Percentiles rank a stretch among this genome's conserved stretches.
Conservation (phyloP, 2,113 vertebrate species). For the Phaethon lepturus region DNA sequence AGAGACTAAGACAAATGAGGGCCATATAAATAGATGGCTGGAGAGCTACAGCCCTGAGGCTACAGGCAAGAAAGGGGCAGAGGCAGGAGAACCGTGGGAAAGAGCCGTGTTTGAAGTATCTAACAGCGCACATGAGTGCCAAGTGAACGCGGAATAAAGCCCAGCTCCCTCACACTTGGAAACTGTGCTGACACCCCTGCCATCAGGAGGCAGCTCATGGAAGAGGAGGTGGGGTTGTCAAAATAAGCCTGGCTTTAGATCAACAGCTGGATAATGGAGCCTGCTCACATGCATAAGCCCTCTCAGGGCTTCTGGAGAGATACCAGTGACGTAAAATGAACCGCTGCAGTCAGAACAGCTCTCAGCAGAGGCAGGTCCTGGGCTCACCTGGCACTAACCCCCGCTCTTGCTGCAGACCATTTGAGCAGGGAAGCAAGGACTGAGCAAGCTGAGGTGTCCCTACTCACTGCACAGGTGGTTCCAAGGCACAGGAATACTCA, state of each 20-base stretch:
- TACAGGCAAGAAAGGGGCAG: conserved; percentile 24
- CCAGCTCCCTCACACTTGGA: neutral
- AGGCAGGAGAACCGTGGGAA: conserved; percentile 45
- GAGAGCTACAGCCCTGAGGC: conserved; percentile 34
- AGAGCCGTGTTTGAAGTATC: conserved; percentile 1
- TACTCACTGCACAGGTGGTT: neutral
- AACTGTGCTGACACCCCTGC: neutral
- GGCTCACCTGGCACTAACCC: neutral
- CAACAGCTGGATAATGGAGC: neutral
- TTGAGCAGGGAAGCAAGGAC: neutral
- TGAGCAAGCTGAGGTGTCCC: neutral
- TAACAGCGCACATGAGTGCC: neutral
- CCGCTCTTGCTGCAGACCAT: neutral
- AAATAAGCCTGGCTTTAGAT: neutral
- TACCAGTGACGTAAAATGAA: neutral
- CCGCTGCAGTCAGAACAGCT: neutral
- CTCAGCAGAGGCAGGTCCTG: neutral
- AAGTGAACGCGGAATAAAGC: neutral
- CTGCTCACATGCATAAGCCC: fast-evolving
- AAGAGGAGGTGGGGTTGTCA: neutral
- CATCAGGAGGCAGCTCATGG: neutral
- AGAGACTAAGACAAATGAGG: conserved; percentile 58
- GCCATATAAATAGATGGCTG: conserved; percentile 61
- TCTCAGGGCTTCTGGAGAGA: neutral
- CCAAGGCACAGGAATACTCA: neutral